Percentiles rank a stretch among this genome's conserved stretches.
These are phyloP conservation scores for Epinephelus moara DNA, from an alignment of 2,113 vertebrate species.

Conservation along the genomic window DNA sequence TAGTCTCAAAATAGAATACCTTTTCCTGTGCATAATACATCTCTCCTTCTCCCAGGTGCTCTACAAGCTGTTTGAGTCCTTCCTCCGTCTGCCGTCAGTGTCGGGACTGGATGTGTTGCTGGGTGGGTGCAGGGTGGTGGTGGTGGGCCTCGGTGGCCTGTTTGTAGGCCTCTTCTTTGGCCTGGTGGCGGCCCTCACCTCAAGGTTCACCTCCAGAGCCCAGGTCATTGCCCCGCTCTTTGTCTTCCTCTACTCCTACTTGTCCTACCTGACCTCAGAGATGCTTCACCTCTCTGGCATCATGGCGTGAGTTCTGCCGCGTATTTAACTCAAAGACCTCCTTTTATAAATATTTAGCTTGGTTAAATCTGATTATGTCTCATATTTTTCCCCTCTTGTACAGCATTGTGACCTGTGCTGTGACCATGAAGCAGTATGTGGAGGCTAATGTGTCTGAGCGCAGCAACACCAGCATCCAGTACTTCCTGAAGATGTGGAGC, in stretches of 20 bases:
- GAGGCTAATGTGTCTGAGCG: constrained; percentile 89
- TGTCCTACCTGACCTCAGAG: constrained; percentile 89
- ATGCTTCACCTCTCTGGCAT: constrained; percentile 90
- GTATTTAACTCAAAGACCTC: neutral
- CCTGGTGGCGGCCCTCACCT: constrained; percentile 85
- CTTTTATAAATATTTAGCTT: neutral
- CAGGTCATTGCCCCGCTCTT: constrained; percentile 88
- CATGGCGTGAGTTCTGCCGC: constrained; percentile 83
- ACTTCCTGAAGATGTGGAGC: constrained; percentile 93
- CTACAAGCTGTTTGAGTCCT: constrained; percentile 89
- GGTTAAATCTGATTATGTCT: neutral
- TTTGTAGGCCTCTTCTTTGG: constrained; percentile 85
- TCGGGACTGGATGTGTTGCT: constrained; percentile 80
- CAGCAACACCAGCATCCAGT: constrained; percentile 89
- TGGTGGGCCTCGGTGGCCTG: constrained; percentile 86
- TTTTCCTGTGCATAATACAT: neutral
- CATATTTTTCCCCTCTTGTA: neutral
- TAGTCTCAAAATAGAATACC: neutral
- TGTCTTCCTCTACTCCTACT: constrained; percentile 90
- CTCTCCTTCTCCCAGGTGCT: constrained; percentile 78
- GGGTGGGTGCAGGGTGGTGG: constrained; percentile 84
- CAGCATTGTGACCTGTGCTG: constrained; percentile 88
- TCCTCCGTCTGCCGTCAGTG: constrained; percentile 85
- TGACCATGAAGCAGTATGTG: constrained; percentile 90
- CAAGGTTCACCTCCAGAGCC: constrained; percentile 85